These are phyloP conservation scores for Vandiemenella viatica DNA, from an alignment of 2,888 invertebrate species.

Conservation along the genomic window DNA sequence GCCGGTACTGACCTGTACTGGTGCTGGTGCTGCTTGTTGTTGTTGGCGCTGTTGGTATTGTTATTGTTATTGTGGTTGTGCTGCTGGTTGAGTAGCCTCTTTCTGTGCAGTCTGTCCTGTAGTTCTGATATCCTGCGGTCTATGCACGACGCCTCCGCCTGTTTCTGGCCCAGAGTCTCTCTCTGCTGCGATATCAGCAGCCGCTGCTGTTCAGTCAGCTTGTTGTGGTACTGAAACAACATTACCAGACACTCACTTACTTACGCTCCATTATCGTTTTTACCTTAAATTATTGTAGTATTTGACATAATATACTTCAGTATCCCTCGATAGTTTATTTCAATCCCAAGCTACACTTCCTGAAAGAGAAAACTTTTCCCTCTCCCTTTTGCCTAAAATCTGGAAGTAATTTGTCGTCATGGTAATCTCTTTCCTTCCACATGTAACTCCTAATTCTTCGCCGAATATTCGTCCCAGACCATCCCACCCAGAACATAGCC, in stretches of 20 bases:
- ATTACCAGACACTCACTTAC: not conserved
- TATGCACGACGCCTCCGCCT: conserved; percentile 82
- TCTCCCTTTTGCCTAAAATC: no score
- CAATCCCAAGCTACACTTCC: no score
- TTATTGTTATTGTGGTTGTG: conserved; percentile 28
- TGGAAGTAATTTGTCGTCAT: no score
- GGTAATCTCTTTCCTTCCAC: no score
- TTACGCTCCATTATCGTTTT: no score
- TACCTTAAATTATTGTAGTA: no score
- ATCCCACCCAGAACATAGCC: no score
- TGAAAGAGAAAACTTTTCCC: no score
- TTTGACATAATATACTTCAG: no score
- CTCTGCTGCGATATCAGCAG: conserved; percentile 77
- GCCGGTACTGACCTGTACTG: conserved; percentile 23
- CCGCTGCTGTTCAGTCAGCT: conserved; percentile 88
- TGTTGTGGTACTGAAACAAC: conserved; percentile 76
- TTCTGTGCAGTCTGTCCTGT: conserved; percentile 78
- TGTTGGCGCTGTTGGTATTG: conserved; percentile 22
- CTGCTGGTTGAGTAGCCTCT: conserved; percentile 69
- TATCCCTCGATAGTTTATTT: no score
- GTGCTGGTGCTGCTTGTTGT: conserved; percentile 20
- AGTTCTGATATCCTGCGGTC: conserved; percentile 88
- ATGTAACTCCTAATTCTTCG: no score
- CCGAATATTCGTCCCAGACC: no score
- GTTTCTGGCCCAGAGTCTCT: conserved; percentile 71